phyloP scores from a whole-genome alignment of 2,797 vertebrate genomes.

The Lemur catta region DNA sequence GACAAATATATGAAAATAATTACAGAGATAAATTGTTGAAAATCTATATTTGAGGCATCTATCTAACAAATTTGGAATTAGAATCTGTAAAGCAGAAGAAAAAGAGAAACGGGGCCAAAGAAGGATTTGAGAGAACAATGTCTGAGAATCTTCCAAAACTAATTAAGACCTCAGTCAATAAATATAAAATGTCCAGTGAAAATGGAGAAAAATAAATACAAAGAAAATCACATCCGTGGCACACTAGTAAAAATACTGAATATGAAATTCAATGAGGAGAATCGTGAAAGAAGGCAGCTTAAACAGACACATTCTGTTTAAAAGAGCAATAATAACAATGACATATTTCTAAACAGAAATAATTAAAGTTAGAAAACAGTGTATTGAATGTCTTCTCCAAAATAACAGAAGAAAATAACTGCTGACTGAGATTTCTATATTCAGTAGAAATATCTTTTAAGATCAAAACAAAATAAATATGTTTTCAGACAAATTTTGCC shows the following conservation, averaged over 20 bases:
- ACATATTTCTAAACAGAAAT: conserved; percentile 40
- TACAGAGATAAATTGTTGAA: background rate
- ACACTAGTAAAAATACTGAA: background rate
- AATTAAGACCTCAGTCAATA: background rate
- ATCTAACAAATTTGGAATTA: background rate
- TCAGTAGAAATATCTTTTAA: background rate
- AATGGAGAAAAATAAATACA: background rate
- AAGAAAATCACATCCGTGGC: background rate
- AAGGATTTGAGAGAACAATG: background rate
- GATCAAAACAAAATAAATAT: background rate
- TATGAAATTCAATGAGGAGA: background rate
- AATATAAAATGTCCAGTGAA: background rate
- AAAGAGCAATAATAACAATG: conserved; percentile 1
- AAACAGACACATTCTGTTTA: background rate
- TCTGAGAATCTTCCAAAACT: background rate
- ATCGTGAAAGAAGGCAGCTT: background rate
- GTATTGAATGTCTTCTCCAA: background rate
- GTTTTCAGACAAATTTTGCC: background rate
- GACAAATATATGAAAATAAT: background rate
- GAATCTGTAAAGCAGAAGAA: background rate
- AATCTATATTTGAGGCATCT: background rate
- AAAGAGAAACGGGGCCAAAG: background rate
- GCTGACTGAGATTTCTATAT: background rate
- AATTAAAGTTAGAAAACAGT: conserved; percentile 16
- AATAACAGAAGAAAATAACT: conserved; percentile 1